A percentile compares a stretch with the other conserved stretches of the same genome.
Conservation (phyloP, 2,113 vertebrate genomes). For the Myxocyprinus asiaticus region DNA sequence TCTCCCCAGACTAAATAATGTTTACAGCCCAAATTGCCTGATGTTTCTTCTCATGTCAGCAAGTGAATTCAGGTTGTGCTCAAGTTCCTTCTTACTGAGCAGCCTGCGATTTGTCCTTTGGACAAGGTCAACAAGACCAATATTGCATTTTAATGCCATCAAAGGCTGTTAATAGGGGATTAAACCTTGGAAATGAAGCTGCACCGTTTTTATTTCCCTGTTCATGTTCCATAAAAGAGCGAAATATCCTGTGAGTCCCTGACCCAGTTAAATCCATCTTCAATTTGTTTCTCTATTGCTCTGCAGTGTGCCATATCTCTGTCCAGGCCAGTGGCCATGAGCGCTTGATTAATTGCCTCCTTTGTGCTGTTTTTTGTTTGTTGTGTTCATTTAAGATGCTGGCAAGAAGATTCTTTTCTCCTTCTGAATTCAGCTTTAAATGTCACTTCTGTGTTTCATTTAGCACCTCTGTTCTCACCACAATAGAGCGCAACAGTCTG, state of each 20-base stretch:
- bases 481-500: too few species aligned
- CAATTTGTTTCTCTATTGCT: slow-evolving; percentile 6
- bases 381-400: too few species aligned
- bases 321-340: too few species aligned
- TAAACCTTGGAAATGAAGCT: neutral
- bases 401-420: too few species aligned
- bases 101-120: slow-evolving; percentile 5
- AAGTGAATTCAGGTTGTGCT: neutral
- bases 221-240: slow-evolving; percentile 21
- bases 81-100: neutral
- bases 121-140: neutral
- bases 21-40: neutral
- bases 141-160: slow-evolving; percentile 19
- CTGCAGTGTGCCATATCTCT: too few species aligned
- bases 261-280: slow-evolving; percentile 25
- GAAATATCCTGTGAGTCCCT: slow-evolving; percentile 30
- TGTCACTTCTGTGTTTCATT: too few species aligned
- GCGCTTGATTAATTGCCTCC: too few species aligned
- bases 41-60: neutral
- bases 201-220: slow-evolving; percentile 18
- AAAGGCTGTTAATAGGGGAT: slow-evolving; percentile 18
- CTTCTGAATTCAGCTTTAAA: too few species aligned
- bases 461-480: too few species aligned
- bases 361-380: too few species aligned
- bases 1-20: neutral